Conservation (phyloP, 2,113 vertebrate species). For the Ovibos moschatus region DNA sequence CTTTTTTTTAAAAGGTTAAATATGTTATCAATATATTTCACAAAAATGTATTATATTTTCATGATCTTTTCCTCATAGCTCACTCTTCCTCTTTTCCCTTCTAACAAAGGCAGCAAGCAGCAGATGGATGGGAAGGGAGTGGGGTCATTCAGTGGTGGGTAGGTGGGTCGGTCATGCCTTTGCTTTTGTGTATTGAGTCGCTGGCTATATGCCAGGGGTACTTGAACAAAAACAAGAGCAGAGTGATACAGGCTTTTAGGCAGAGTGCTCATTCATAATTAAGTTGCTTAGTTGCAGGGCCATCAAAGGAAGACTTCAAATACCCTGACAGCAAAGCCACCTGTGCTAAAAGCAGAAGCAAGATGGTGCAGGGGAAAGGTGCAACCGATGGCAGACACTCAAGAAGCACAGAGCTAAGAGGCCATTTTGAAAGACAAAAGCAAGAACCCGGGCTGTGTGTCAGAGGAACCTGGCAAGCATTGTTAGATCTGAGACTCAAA, state of each 20-base stretch:
- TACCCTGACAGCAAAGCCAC: background rate
- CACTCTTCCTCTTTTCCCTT: background rate
- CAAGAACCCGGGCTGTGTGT: background rate
- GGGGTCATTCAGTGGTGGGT: background rate
- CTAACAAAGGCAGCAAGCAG: background rate
- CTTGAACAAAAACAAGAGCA: background rate
- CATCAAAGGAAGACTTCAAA: constrained; percentile 54
- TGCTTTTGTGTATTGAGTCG: background rate
- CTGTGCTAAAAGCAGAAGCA: constrained; percentile 34
- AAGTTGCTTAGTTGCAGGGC: constrained; percentile 36
- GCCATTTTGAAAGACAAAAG: constrained; percentile 30
- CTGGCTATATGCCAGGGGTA: constrained; percentile 17
- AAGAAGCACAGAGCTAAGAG: background rate
- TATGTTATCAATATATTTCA: background rate
- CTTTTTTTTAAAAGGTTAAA: background rate
- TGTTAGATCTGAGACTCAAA: background rate
- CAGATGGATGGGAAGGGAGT: background rate
- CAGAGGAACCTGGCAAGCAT: background rate
- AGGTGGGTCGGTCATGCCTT: background rate
- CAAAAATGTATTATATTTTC: background rate
- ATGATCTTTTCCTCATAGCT: background rate
- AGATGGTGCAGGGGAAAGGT: background rate
- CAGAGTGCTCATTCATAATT: constrained; percentile 49
- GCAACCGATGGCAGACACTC: background rate
- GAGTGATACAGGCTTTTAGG: background rate